Evolutionary conservation across 2,113 vertebrate species (phyloP).

Genomic region (Solenodon paradoxus): DNA sequence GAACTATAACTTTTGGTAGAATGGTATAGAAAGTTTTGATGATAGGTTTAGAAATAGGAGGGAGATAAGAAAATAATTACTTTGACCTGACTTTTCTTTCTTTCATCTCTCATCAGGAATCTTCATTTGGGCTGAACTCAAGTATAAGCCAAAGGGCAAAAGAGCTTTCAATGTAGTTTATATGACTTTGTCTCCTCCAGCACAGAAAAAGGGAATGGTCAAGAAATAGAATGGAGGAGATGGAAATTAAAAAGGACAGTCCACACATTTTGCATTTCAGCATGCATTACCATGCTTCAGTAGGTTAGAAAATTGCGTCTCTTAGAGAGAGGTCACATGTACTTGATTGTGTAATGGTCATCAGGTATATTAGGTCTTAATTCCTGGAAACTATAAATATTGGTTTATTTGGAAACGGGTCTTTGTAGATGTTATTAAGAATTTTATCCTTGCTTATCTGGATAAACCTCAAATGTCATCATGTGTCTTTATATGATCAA

Average conservation of each 20-base stretch:
- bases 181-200: neutral
- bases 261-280: neutral
- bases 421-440: neutral
- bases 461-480: neutral
- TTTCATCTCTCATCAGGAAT: neutral
- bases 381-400: neutral
- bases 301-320: neutral
- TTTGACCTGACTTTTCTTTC: neutral
- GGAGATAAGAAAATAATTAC: neutral
- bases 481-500: neutral
- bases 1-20: neutral
- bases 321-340: neutral
- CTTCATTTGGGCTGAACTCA: neutral
- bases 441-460: neutral
- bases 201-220: neutral
- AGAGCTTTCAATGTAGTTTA: neutral
- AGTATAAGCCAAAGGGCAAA: neutral
- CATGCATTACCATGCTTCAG: neutral
- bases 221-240: neutral
- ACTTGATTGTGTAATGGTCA: neutral
- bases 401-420: neutral
- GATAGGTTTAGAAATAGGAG: neutral
- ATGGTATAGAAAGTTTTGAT: neutral
- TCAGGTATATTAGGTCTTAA: neutral
- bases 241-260: neutral